phyloP scores from a whole-genome alignment of 2,888 invertebrate species.

The Malachius bipustulatus region DNA sequence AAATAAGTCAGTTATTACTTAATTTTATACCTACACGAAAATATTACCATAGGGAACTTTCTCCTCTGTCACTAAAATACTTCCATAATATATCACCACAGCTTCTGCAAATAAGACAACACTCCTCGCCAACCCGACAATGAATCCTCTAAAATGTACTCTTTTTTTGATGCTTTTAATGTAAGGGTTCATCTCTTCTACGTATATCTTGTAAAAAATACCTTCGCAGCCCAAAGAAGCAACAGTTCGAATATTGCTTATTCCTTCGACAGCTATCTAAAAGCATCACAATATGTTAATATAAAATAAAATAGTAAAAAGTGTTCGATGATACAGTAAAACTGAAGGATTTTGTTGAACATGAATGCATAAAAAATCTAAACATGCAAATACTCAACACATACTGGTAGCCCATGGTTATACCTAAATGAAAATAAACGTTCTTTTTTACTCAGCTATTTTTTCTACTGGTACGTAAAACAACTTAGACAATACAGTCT shows the following conservation, averaged over 20 bases:
- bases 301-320: no score
- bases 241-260: slow-evolving; percentile 62
- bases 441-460: no score
- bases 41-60: slow-evolving; percentile 46
- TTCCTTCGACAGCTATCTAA: slow-evolving; percentile 60
- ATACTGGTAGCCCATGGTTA: no score
- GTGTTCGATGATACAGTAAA: no score
- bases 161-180: slow-evolving; percentile 44
- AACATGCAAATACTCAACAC: no score
- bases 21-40: slow-evolving; percentile 52
- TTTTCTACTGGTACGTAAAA: no score
- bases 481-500: no score
- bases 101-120: slow-evolving; percentile 58
- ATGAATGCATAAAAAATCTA: no score
- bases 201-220: slow-evolving; percentile 50
- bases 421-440: no score
- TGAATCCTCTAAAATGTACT: slow-evolving; percentile 52
- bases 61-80: slow-evolving; percentile 49
- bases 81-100: slow-evolving; percentile 58
- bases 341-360: no score
- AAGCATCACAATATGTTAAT: no score
- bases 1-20: no score
- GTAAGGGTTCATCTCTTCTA: slow-evolving; percentile 45
- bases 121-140: slow-evolving; percentile 57
- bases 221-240: slow-evolving; percentile 57